Evolutionary conservation across 2,888 invertebrate species (phyloP).

Genomic region (Molanna angustata): DNA sequence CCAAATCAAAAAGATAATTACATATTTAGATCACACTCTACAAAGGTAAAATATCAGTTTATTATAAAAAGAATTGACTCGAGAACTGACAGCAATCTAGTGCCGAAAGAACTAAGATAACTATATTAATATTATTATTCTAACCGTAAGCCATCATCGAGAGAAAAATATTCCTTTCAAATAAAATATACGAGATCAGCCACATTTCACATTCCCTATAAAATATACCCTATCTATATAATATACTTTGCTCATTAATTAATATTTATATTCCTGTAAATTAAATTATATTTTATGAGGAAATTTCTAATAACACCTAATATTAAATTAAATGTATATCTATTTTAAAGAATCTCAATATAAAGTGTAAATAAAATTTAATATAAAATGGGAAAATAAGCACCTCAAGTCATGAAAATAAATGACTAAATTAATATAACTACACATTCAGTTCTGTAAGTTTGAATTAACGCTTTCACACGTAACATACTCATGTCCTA

Average conservation of each 20-base stretch:
- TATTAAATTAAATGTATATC: conserved; percentile 6
- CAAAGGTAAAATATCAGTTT: conserved; percentile 19
- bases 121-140: conserved; percentile 21
- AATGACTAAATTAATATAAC: not conserved
- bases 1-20: no score
- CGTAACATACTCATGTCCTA: no score
- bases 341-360: conserved; percentile 25
- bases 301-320: conserved; percentile 3
- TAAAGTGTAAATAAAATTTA: conserved; percentile 24
- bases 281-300: not conserved
- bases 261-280: conserved; percentile 10
- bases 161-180: no score
- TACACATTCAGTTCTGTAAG: no score
- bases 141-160: conserved; percentile 24
- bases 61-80: conserved; percentile 32
- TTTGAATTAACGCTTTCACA: no score
- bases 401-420: conserved; percentile 29
- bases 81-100: conserved; percentile 17
- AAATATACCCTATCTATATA: conserved; percentile 31
- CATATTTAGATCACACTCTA: conserved; percentile 25
- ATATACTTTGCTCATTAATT: conserved; percentile 23
- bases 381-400: conserved; percentile 30
- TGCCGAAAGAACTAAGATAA: conserved; percentile 25
- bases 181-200: conserved; percentile 32
- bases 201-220: no score